phyloP scores from a whole-genome alignment of 1,140 invertebrate genomes.

The Venturia canescens region DNA sequence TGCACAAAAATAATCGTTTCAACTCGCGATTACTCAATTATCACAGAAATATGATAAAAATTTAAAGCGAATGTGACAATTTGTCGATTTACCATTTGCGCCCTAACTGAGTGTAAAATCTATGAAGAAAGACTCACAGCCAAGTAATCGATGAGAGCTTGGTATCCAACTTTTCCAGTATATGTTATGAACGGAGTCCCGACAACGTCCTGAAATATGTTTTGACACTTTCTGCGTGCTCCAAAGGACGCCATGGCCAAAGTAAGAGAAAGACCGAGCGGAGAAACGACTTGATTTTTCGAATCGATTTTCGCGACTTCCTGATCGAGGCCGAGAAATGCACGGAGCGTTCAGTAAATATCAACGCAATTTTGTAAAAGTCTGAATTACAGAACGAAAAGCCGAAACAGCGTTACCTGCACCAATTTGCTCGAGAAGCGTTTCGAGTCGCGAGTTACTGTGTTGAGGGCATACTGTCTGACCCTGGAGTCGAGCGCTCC shows the following conservation, averaged over 20 bases:
- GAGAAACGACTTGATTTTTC: slow-evolving; percentile 65
- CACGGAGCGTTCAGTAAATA: too few relatives aligned
- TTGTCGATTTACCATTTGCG: not conserved
- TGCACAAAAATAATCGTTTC: too few relatives aligned
- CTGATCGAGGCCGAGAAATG: slow-evolving; percentile 72
- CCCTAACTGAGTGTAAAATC: too few relatives aligned
- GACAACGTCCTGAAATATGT: slow-evolving; percentile 59
- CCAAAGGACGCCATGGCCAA: slow-evolving; percentile 68
- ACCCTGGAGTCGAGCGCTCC: too few relatives aligned
- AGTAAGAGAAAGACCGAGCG: slow-evolving; percentile 62
- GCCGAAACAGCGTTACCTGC: too few relatives aligned
- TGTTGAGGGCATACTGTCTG: too few relatives aligned
- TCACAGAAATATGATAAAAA: too few relatives aligned
- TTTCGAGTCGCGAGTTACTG: not conserved
- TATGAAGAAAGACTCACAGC: slow-evolving; percentile 58
- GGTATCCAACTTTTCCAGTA: slow-evolving; percentile 53
- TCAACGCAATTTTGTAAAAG: too few relatives aligned
- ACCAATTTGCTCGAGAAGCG: too few relatives aligned
- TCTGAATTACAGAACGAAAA: too few relatives aligned
- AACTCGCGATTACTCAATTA: too few relatives aligned
- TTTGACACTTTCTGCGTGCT: slow-evolving; percentile 60
- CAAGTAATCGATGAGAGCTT: slow-evolving; percentile 59
- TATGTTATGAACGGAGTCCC: slow-evolving; percentile 54
- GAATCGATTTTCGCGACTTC: slow-evolving; percentile 77
- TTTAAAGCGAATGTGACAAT: not conserved